Percentiles rank a stretch among this genome's conserved stretches.
Evolutionary conservation across 2,113 vertebrate species (phyloP).

Genomic region (Onychorhynchus coronatus): DNA sequence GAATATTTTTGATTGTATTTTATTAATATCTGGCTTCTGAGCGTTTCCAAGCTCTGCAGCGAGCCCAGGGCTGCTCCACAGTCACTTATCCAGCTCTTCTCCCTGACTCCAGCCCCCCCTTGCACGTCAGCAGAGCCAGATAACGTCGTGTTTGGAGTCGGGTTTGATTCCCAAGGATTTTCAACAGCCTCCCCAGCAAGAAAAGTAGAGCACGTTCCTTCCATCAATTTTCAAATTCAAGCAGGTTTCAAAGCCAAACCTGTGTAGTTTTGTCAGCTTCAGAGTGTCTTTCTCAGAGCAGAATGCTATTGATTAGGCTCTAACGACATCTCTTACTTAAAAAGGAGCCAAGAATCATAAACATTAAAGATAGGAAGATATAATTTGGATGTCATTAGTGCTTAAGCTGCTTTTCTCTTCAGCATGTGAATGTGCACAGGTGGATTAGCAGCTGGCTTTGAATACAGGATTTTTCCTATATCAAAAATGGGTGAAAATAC

Average conservation of each 20-base stretch:
- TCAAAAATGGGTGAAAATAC: neutral
- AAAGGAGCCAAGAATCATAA: neutral
- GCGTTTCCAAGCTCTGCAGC: fast-evolving
- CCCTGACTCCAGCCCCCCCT: fast-evolving
- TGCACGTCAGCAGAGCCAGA: neutral
- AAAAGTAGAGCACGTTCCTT: neutral
- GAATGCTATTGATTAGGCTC: constrained; percentile 49
- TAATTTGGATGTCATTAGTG: constrained; percentile 25
- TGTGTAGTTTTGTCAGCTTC: neutral
- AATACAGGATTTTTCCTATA: neutral
- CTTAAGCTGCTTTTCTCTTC: neutral
- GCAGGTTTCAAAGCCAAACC: neutral
- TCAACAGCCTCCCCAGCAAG: neutral
- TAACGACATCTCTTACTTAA: neutral
- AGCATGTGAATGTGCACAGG: neutral
- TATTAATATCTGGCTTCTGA: neutral
- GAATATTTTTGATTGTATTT: fast-evolving
- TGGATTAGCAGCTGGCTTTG: neutral
- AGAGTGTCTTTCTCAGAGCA: neutral
- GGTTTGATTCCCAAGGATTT: neutral
- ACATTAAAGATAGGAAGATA: neutral
- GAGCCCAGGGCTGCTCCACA: fast-evolving
- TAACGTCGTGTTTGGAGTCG: fast-evolving
- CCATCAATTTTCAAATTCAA: neutral
- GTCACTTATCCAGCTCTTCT: fast-evolving